phyloP scores from a whole-genome alignment of 2,888 invertebrate genomes.

The Polia nebulosa region DNA sequence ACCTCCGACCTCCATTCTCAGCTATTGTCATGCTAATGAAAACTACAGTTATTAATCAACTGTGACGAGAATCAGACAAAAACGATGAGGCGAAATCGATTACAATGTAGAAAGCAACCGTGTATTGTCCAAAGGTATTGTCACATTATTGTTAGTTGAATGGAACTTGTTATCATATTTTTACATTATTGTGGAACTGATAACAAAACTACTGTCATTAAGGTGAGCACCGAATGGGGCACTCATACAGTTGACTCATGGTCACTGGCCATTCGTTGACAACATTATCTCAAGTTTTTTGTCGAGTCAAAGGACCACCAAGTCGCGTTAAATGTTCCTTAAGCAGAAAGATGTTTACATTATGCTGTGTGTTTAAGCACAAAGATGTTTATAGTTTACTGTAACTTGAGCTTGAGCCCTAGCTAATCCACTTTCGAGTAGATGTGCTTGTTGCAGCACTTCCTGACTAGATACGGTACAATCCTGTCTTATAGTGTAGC shows the following conservation, averaged over 20 bases:
- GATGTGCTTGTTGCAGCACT: constrained; percentile 79
- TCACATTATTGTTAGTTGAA: constrained; percentile 47
- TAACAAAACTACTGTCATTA: constrained; percentile 57
- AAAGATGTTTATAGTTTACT: constrained; percentile 73
- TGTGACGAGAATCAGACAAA: constrained; percentile 71
- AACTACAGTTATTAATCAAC: constrained; percentile 74
- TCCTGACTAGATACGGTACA: constrained; percentile 86
- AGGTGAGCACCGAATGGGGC: constrained; percentile 41
- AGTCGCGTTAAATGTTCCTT: constrained; percentile 64
- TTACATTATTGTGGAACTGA: constrained; percentile 44
- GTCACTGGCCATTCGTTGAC: constrained; percentile 59
- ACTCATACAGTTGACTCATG: constrained; percentile 63
- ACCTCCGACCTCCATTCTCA: constrained; percentile 83
- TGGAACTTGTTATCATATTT: constrained; percentile 48
- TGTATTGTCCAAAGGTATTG: too few relatives aligned
- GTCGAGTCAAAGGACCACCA: constrained; percentile 77
- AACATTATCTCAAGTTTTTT: constrained; percentile 65
- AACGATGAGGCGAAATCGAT: constrained; percentile 41
- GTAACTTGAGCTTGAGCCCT: constrained; percentile 80
- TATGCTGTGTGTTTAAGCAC: constrained; percentile 38
- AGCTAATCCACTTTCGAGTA: constrained; percentile 82
- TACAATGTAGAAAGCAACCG: constrained; percentile 55
- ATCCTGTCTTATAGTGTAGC: too few relatives aligned
- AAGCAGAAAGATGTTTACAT: constrained; percentile 68
- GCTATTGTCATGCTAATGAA: constrained; percentile 86